Conservation (phyloP, 2,888 invertebrate genomes). For the Conomelus anceps region DNA sequence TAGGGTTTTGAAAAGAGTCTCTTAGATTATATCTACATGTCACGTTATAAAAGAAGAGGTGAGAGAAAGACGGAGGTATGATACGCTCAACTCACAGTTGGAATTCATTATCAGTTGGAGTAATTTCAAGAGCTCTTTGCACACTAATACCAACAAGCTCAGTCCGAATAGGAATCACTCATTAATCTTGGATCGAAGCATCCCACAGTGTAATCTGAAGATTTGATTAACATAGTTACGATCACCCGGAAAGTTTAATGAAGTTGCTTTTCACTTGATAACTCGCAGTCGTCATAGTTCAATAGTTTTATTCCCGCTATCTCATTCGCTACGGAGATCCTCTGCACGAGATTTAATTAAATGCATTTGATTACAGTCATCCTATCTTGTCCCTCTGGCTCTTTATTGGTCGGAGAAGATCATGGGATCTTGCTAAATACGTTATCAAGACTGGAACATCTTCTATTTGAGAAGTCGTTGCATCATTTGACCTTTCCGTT, state of each 20-base stretch:
- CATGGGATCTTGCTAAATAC: background rate
- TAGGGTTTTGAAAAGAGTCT: background rate
- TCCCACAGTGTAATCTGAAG: background rate
- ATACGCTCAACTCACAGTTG: background rate
- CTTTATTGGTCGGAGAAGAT: background rate
- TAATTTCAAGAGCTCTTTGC: background rate
- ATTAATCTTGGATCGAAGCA: background rate
- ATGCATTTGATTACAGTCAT: background rate
- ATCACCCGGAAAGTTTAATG: background rate
- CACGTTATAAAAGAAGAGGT: no score
- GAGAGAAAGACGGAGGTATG: no score
- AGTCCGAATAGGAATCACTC: background rate
- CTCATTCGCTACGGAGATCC: background rate
- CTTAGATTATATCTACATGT: no score
- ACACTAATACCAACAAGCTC: background rate
- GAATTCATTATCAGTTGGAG: background rate
- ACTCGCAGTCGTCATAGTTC: background rate
- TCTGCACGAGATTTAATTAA: background rate
- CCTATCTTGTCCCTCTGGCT: background rate
- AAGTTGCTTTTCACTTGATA: background rate
- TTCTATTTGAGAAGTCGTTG: background rate
- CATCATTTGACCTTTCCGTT: no score
- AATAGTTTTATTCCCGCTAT: background rate
- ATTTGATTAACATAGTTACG: background rate
- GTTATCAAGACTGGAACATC: background rate